Evolutionary conservation across 2,797 vertebrate genomes (phyloP).

Genomic region (Steatocranus sp.): DNA sequence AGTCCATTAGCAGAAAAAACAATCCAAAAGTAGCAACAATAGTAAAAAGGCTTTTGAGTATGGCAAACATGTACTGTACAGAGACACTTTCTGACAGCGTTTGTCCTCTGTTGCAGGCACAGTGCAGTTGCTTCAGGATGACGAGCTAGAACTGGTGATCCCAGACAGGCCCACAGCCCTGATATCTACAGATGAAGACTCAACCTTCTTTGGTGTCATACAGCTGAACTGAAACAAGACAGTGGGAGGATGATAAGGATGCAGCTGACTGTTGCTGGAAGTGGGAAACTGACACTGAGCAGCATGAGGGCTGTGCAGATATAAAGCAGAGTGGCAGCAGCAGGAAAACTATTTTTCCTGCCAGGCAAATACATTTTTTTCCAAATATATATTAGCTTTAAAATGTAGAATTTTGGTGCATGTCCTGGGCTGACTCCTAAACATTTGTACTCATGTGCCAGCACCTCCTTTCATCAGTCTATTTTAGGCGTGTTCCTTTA

Average conservation of each 20-base stretch:
- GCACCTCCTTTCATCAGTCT: slow-evolving; percentile 52
- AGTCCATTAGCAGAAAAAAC: background rate
- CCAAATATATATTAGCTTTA: background rate
- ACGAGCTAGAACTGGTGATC: slow-evolving; percentile 51
- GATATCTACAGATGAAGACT: slow-evolving; percentile 52
- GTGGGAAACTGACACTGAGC: slow-evolving; percentile 8
- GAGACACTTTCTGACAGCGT: background rate
- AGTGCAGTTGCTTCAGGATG: slow-evolving; percentile 43
- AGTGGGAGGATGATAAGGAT: background rate
- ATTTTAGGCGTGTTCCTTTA: slow-evolving; percentile 54
- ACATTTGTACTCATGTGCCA: slow-evolving; percentile 6
- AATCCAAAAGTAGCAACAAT: background rate
- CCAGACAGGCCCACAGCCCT: slow-evolving; percentile 42
- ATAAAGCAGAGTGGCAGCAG: slow-evolving; percentile 35
- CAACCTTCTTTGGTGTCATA: slow-evolving; percentile 65
- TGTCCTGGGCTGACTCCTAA: background rate
- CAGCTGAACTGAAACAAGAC: slow-evolving; percentile 51
- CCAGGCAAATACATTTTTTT: background rate
- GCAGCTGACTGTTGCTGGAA: slow-evolving; percentile 31
- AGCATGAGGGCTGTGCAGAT: slow-evolving; percentile 42
- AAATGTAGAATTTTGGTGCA: background rate
- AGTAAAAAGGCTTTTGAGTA: background rate
- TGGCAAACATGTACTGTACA: background rate
- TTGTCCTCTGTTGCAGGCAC: slow-evolving; percentile 29
- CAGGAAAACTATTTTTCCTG: slow-evolving; percentile 1